Base-by-base conservation (phyloP, 2,113 vertebrate genomes). In the Turnix velox region DNA sequence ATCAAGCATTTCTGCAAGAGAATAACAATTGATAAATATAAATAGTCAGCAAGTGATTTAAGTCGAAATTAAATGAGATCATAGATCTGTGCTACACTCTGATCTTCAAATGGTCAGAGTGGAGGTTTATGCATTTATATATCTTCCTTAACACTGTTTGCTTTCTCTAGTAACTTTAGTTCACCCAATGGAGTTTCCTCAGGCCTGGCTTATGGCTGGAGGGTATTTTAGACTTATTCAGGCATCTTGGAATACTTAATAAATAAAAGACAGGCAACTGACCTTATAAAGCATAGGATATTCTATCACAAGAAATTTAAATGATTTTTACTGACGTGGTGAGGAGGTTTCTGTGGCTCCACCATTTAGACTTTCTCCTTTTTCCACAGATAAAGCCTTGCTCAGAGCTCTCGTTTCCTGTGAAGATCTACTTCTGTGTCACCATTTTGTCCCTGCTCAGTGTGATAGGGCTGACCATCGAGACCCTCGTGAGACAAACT, bases 351-450 rank as follows among this genome's bases (percentile, higher is more conserved):
- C 3, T 30, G 14, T 8, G 2, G 25, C n/a, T 31, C 48, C n/a
- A 1, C 7, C 3, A 4, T 14, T 18, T 6, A 22, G 33, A 2
- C 10, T 51, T 42, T 30, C 33, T 31, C n/a, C n/a, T n/a, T 51
- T 39, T 57, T 48, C 78, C 78, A 5, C 95, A 98, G 98, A 98
- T 98, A 69, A 98, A 98, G 33, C 93, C 79, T 10, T 98, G 98
- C 91, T 98, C 98, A 23, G 98, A 98, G 96, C 96, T 98, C 12
- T 96, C 98, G 0, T 68, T 90, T 35, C 95, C 95, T 4, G 94
- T 98, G 84, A 98, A 97, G 93, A 74, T 98, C 67, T 98, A 98
- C 77, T 98, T 98, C 97, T 97, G 97, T 89, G 96, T 98, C 85
- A 97, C 97, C 18, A 73, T 98, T 18, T 3, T 92, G 54, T 98